These are phyloP conservation scores for Falcunculus frontatus DNA, from an alignment of 2,113 vertebrate genomes.

Conservation along the genomic window DNA sequence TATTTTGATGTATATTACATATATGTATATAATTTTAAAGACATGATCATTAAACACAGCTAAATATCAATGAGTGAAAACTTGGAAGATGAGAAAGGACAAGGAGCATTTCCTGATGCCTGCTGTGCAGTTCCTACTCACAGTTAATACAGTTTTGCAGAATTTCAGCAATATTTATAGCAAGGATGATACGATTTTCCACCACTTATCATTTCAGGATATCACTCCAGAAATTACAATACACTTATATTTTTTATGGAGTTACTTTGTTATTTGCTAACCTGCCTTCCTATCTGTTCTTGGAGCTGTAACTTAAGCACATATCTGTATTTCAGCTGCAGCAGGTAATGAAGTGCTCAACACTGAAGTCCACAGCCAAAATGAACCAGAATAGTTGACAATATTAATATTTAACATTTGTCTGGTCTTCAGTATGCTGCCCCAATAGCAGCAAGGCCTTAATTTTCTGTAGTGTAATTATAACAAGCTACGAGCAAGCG, in stretches of 20 bases:
- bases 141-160: not conserved
- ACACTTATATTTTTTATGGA: not conserved
- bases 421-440: not conserved
- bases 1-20: not conserved
- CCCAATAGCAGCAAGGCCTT: not conserved
- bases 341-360: not conserved
- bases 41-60: not conserved
- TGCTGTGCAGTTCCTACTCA: not conserved
- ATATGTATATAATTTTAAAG: not conserved
- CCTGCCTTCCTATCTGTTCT: not conserved
- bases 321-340: not conserved
- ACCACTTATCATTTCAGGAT: not conserved
- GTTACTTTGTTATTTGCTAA: not conserved
- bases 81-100: not conserved
- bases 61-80: not conserved
- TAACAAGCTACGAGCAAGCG: not conserved
- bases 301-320: not conserved
- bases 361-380: not conserved
- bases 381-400: not conserved
- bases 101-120: not conserved
- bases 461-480: not conserved
- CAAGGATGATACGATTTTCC: not conserved
- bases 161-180: not conserved
- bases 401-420: conserved; percentile 21
- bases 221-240: not conserved